These are phyloP conservation scores for Tenthredo mesomela DNA, from an alignment of 2,888 invertebrate genomes.

Conservation along the genomic window DNA sequence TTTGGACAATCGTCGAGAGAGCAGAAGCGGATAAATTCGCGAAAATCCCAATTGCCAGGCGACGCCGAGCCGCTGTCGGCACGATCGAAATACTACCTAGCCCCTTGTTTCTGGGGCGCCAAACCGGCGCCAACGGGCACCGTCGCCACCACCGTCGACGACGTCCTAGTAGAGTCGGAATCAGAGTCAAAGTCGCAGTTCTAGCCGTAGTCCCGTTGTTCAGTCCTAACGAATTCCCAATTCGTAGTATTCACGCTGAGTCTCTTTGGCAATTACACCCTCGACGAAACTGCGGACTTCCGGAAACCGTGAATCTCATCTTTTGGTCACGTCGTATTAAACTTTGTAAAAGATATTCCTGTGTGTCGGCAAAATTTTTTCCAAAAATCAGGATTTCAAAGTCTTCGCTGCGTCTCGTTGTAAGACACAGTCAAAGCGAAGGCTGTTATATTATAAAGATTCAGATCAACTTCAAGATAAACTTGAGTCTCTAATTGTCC, in stretches of 20 bases:
- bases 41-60: conserved; percentile 50
- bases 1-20: conserved; percentile 49
- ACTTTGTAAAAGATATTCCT: not conserved
- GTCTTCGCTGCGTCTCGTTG: not conserved
- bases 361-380: not conserved
- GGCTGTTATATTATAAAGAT: not conserved
- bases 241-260: not conserved
- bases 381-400: not conserved
- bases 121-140: conserved; percentile 37
- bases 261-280: not conserved
- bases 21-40: conserved; percentile 48
- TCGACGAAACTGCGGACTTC: not conserved
- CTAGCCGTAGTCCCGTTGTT: not conserved
- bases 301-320: not conserved
- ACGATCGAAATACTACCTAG: conserved; percentile 51
- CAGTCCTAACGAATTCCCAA: not conserved
- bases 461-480: not conserved
- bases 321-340: not conserved
- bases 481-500: not conserved
- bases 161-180: not conserved
- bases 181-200: not conserved
- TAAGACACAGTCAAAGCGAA: not conserved
- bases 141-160: conserved; percentile 31
- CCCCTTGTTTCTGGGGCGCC: conserved; percentile 51
- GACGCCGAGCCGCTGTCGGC: conserved; percentile 50